Base-by-base conservation (phyloP, 92 coral and sea anemone species). In the Zoanthus solanderi region DNA sequence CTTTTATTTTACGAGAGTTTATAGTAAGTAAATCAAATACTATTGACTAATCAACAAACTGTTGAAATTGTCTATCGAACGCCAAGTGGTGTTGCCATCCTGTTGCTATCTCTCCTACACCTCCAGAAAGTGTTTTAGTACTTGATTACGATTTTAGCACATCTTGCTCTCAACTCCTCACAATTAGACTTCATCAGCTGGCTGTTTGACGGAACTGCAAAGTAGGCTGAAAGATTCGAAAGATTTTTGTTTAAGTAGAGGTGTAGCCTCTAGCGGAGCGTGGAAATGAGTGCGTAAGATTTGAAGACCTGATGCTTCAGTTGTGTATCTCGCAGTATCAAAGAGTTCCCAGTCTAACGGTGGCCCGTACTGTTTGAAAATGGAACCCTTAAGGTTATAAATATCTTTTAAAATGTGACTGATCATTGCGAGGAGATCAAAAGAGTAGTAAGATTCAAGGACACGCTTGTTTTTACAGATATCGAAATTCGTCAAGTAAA, bases 191-290 rank as follows among this genome's bases (percentile, higher is more conserved):
- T 17, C 92, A 85, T 75, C 86, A 90, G 57, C 92, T 85, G 71
- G 90, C 87, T 17, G 92, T 84, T 71, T 90, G 54, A 29, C 82
- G 42, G 90, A 78, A 61, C 69, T 77, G 74, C 31, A 47, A n/a
- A 78, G 74, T 23, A 77, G 82, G 31, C 57, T 78, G 30, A 71
- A 75, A 76, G 90, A 86, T 61, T 37, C 58, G 30, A 90, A 76
- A 79, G 80, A 78, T 42, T 15, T 90, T 9, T 85, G 90, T 60
- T 90, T 90, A 45, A 60, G 78, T 18, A 71, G 75, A 60, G 93
- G 90, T 9, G 84, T 90, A n/a, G 90, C 87, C 37, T 76, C 61
- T 90, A 18, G 72, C 87, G 69, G 87, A 90, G 83, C 87, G 84
- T 44, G 93, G 87, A 28, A 42, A 74, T 16, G 78, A 15, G 34